Base-by-base conservation (phyloP, 2,888 invertebrate genomes). In the Caenorhabditis zanzibari region DNA sequence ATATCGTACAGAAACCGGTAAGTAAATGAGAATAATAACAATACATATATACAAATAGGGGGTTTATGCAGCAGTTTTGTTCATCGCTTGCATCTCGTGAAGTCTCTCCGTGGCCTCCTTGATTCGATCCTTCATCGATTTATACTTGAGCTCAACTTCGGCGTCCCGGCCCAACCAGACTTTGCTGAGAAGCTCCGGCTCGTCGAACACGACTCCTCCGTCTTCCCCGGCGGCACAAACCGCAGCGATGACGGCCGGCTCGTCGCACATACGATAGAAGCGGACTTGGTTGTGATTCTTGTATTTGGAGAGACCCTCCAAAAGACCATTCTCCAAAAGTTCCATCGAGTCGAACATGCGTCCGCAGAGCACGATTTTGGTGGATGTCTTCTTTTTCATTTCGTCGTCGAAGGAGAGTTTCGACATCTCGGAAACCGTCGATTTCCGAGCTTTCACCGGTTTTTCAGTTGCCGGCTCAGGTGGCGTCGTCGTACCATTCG, bases 341-440 rank as follows among this genome's bases (percentile, higher is more conserved):
- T 9, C 7, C n/a, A 22, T 35, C 19, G 61, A 61, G 22, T 61
- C 61, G 22, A 61, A 61, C 61, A 41, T 22, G 6, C 61, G 38
- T 2, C 61, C 61, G 41, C 2, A 61, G 12, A 61, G 14, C 38
- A 61, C 22, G 22, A 61, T 22, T 10, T 58, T 58, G 9, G 19
- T 14, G 16, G 35, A 4, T n/a, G 47, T 9, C 2, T 47, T 47
- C 44, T 44, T 5, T 3, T n/a, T 10, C n/a, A n/a, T n/a, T n/a
- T n/a, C n/a, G n/a, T n/a, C n/a, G n/a, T n/a, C n/a, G n/a, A n/a
- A n/a, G n/a, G n/a, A n/a, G n/a, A n/a, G n/a, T n/a, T n/a, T n/a
- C n/a, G n/a, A n/a, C n/a, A n/a, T n/a, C 44, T 7, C 16, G 2
- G 44, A 44, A 44, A 14, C 44, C 44, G 16, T 47, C 19, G 47